Conservation (phyloP, 2,113 vertebrate species). For the Myotis lucifugus region DNA sequence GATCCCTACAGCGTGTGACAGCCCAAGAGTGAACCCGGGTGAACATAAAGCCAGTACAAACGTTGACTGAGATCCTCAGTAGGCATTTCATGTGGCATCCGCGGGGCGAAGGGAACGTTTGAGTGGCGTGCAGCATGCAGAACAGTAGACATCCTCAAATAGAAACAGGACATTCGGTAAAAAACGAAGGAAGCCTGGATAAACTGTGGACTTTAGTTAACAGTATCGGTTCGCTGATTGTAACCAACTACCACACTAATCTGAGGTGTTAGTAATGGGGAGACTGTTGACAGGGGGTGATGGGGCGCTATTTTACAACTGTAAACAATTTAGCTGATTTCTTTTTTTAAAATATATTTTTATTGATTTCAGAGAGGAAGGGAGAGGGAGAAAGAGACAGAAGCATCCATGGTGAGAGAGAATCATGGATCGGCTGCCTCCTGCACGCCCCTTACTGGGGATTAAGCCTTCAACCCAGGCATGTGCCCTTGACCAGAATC, state of each 20-base stretch:
- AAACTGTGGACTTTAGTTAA: neutral
- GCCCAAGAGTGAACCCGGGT: too few species aligned
- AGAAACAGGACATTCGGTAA: neutral
- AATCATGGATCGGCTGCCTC: too few species aligned
- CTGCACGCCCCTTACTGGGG: too few species aligned
- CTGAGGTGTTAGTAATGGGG: neutral
- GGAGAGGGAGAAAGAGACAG: neutral
- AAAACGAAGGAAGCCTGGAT: neutral
- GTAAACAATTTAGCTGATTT: neutral
- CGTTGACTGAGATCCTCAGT: too few species aligned
- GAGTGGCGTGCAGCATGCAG: neutral
- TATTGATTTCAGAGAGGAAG: neutral
- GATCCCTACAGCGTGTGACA: neutral
- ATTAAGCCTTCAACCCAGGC: too few species aligned
- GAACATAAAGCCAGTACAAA: neutral
- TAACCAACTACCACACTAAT: neutral
- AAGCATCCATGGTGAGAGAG: too few species aligned
- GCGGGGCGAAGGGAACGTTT: neutral
- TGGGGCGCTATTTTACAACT: neutral
- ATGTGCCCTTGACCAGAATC: too few species aligned
- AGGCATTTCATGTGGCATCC: neutral
- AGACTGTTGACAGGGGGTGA: too few species aligned
- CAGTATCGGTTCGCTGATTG: neutral
- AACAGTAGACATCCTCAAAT: neutral
- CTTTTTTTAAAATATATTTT: too few species aligned